These are phyloP conservation scores for Pyxicephalus adspersus DNA, from an alignment of 2,113 vertebrate genomes.

Conservation along the genomic window DNA sequence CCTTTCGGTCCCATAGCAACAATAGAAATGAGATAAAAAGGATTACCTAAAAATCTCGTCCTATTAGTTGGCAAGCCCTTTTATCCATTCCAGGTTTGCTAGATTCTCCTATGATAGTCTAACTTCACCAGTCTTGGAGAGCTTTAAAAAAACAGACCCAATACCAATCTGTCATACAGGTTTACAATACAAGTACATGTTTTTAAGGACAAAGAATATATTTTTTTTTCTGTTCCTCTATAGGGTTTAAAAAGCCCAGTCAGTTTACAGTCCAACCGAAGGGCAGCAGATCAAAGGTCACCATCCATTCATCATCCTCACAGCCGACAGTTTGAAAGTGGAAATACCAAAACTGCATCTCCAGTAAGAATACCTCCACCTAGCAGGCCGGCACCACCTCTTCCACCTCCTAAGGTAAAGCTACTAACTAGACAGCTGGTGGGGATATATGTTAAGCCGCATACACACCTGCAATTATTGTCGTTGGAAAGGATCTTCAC, in stretches of 20 bases:
- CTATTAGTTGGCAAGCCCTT: too few species aligned
- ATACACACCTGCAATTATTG: too few species aligned
- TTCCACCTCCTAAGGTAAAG: constrained; percentile 62
- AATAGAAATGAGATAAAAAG: too few species aligned
- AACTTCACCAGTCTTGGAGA: too few species aligned
- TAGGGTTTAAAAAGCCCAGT: constrained; percentile 59
- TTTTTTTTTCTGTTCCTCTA: not conserved
- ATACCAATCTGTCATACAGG: not conserved
- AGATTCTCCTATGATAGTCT: too few species aligned
- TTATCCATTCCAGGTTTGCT: too few species aligned
- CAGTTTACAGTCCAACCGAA: constrained; percentile 61
- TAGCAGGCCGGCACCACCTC: constrained; percentile 71
- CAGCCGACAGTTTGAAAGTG: not conserved
- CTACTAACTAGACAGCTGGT: not conserved
- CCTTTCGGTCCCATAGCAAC: too few species aligned
- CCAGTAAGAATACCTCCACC: constrained; percentile 64
- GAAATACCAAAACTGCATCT: not conserved
- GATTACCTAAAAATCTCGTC: too few species aligned
- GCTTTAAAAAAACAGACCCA: too few species aligned
- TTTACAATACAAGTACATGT: not conserved
- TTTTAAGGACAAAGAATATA: not conserved
- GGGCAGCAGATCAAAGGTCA: constrained; percentile 34
- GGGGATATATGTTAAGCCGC: not conserved
- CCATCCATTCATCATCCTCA: constrained; percentile 18
- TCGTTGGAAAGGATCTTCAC: too few species aligned